Conservation (phyloP, 1,140 invertebrate species). For the Fopius arisanus region DNA sequence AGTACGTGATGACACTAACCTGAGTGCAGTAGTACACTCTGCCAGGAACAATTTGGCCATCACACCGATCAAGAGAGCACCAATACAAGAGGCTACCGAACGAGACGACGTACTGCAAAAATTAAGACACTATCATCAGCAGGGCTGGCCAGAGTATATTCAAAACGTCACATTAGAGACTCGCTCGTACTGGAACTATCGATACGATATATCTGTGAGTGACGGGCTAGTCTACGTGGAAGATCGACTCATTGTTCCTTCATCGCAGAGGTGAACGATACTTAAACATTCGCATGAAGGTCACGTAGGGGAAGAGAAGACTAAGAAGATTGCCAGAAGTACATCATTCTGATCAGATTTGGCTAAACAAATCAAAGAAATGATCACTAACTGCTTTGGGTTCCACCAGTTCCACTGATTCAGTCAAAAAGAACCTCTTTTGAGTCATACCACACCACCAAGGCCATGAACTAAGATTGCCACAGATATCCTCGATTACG, state of each 20-base stretch:
- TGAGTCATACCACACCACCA: conserved; percentile 32
- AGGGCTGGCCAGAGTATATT: background rate
- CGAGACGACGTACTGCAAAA: background rate
- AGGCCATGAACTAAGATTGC: conserved; percentile 46
- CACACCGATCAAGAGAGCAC: background rate
- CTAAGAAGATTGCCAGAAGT: conserved; percentile 30
- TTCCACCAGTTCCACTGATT: conserved; percentile 38
- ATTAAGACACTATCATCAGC: background rate
- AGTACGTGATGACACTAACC: background rate
- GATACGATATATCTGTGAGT: conserved; percentile 36
- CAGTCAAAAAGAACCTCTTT: conserved; percentile 31
- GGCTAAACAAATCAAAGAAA: conserved; percentile 43
- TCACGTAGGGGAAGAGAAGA: conserved; percentile 43
- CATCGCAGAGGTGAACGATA: conserved; percentile 43
- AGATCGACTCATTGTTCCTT: conserved; percentile 50
- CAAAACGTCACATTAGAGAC: conserved; percentile 31
- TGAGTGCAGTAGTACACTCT: conserved; percentile 12
- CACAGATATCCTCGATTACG: conserved; percentile 42
- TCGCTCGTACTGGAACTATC: conserved; percentile 36
- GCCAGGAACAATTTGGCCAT: background rate
- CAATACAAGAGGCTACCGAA: background rate
- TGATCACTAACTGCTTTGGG: conserved; percentile 39
- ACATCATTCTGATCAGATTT: conserved; percentile 42
- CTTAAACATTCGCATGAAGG: conserved; percentile 38
- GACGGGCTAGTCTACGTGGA: conserved; percentile 48